Conservation (phyloP, 2,888 invertebrate species). For the Lysandra coridon region DNA sequence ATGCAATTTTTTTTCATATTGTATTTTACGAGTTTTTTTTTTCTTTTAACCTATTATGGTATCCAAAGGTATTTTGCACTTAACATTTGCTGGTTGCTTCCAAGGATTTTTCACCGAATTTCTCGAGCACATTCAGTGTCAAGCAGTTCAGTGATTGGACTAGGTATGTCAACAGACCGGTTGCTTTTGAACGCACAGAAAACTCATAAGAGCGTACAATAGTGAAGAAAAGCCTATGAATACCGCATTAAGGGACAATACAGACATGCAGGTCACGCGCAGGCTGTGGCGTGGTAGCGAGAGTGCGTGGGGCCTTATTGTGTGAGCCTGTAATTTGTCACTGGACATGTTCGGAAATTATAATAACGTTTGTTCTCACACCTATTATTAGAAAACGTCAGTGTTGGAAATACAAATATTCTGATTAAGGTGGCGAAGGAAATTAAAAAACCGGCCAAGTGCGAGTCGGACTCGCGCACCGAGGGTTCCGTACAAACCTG, state of each 20-base stretch:
- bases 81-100: too few species aligned
- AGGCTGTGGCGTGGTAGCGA: slow-evolving; percentile 40
- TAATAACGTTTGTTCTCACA: slow-evolving; percentile 43
- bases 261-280: slow-evolving; percentile 39
- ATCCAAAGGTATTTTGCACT: too few species aligned
- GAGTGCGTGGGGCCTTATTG: slow-evolving; percentile 40
- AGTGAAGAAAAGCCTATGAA: slow-evolving; percentile 10
- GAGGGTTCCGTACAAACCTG: too few species aligned
- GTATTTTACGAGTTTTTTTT: too few species aligned
- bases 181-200: background rate
- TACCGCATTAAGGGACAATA: slow-evolving; percentile 19
- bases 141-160: background rate
- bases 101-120: too few species aligned
- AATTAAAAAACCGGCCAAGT: too few species aligned
- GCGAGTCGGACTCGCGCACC: too few species aligned
- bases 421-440: background rate
- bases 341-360: slow-evolving; percentile 13
- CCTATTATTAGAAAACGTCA: background rate
- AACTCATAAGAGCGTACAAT: slow-evolving; percentile 2
- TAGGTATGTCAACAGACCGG: background rate
- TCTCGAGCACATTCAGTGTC: background rate
- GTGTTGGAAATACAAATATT: slow-evolving; percentile 1
- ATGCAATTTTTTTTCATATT: too few species aligned
- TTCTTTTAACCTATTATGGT: too few species aligned
- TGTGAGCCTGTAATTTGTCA: slow-evolving; percentile 10